Evolutionary conservation across 2,113 vertebrate species (phyloP).

Genomic region (Salvator merianae): DNA sequence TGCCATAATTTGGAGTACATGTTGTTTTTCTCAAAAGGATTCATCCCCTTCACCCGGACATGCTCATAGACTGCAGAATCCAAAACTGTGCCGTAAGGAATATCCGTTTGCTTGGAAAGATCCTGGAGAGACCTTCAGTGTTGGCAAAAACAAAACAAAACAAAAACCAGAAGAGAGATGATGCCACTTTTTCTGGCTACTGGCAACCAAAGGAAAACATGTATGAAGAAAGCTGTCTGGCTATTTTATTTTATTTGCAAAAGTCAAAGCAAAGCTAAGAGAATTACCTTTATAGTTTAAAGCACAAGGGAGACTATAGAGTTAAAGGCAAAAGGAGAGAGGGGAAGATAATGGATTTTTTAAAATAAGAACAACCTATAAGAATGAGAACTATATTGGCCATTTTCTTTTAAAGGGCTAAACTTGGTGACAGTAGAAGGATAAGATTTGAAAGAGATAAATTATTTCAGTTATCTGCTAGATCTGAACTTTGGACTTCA

Average conservation of each 20-base stretch:
- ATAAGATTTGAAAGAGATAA: neutral
- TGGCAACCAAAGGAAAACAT: constrained; percentile 38
- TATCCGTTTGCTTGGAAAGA: constrained; percentile 94
- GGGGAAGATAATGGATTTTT: constrained; percentile 29
- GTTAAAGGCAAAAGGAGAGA: neutral
- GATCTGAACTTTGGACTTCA: neutral
- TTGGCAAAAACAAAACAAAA: constrained; percentile 38
- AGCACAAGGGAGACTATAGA: constrained; percentile 14
- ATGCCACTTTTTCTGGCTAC: constrained; percentile 35
- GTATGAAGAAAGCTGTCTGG: neutral
- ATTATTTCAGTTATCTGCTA: neutral
- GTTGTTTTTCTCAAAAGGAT: constrained; percentile 96
- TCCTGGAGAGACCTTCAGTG: constrained; percentile 91
- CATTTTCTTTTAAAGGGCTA: neutral
- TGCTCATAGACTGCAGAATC: constrained; percentile 97
- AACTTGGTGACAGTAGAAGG: neutral
- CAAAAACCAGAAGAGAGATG: constrained; percentile 44
- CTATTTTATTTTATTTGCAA: constrained; percentile 12
- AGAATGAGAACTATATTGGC: constrained; percentile 13
- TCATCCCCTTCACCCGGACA: constrained; percentile 93
- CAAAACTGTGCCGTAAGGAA: constrained; percentile 94
- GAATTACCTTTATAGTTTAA: constrained; percentile 19
- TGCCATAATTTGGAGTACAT: constrained; percentile 99
- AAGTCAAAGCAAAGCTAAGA: constrained; percentile 6
- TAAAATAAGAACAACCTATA: neutral